Conservation (phyloP, 2,797 vertebrate species). For the Margarornis squamiger region DNA sequence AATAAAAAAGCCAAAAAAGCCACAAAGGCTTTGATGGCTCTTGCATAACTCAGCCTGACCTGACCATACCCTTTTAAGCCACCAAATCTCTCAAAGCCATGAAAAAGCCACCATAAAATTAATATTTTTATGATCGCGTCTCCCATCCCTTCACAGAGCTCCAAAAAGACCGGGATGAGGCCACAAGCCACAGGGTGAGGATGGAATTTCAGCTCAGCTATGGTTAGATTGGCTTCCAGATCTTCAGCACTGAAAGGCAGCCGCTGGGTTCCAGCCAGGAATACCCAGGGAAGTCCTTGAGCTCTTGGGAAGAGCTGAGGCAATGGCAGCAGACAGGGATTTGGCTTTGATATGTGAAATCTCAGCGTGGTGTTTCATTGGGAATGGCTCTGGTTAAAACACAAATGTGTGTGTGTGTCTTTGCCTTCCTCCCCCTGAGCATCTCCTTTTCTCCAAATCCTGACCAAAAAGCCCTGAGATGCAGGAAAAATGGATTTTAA, state of each 20-base stretch:
- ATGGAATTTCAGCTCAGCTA: not conserved
- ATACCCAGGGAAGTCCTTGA: not conserved
- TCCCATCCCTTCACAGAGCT: not conserved
- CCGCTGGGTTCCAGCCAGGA: not conserved
- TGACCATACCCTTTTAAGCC: not conserved
- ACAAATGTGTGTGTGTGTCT: not conserved
- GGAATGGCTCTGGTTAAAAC: not conserved
- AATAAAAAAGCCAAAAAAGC: not conserved
- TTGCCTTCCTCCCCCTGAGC: not conserved
- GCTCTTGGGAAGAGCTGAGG: not conserved
- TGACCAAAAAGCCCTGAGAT: not conserved
- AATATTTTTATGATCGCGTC: not conserved
- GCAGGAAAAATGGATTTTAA: not conserved
- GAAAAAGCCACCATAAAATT: not conserved
- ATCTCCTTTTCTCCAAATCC: not conserved
- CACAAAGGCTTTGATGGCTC: not conserved
- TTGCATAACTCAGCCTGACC: not conserved
- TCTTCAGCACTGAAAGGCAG: not conserved
- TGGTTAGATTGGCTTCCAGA: not conserved
- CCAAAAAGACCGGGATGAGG: not conserved
- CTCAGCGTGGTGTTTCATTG: not conserved
- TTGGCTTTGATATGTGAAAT: not conserved
- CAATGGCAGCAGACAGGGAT: not conserved
- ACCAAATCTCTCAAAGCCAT: not conserved
- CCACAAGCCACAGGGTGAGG: not conserved